These are phyloP conservation scores for Megaceryle maxima DNA, from an alignment of 2,113 vertebrate genomes.

Conservation along the genomic window DNA sequence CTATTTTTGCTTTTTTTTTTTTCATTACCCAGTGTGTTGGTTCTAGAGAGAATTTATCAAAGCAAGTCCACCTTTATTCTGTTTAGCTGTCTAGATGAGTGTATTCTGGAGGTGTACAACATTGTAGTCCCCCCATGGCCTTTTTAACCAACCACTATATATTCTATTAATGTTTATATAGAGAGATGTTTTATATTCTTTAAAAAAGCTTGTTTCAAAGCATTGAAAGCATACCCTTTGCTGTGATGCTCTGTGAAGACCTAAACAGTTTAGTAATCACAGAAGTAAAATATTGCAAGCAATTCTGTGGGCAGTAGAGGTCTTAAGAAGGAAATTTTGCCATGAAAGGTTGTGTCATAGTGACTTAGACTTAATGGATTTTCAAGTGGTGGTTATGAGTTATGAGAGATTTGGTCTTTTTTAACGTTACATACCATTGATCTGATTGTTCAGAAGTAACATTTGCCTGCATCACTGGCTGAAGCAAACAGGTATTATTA, in stretches of 20 bases:
- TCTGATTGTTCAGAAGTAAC: not conserved
- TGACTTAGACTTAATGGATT: not conserved
- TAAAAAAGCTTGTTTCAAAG: not conserved
- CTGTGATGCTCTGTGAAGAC: not conserved
- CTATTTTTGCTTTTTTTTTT: not conserved
- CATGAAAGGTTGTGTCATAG: not conserved
- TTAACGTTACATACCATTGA: not conserved
- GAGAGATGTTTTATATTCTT: not conserved
- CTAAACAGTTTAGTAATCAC: not conserved
- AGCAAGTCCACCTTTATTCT: not conserved
- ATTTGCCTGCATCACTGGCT: not conserved
- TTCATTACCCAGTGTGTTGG: not conserved
- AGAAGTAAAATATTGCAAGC: not conserved
- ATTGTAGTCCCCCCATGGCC: not conserved
- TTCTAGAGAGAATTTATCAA: not conserved
- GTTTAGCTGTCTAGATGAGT: not conserved
- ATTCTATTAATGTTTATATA: not conserved
- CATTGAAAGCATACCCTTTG: not conserved
- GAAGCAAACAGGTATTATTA: not conserved
- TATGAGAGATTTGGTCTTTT: not conserved
- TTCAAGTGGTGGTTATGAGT: not conserved
- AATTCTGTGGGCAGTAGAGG: not conserved
- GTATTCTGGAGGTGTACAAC: not conserved
- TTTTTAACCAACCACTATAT: not conserved
- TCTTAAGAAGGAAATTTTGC: not conserved